Percentiles rank a stretch among this genome's conserved stretches.
phyloP scores from a whole-genome alignment of 2,888 invertebrate species.

The Cephus sareptanus region DNA sequence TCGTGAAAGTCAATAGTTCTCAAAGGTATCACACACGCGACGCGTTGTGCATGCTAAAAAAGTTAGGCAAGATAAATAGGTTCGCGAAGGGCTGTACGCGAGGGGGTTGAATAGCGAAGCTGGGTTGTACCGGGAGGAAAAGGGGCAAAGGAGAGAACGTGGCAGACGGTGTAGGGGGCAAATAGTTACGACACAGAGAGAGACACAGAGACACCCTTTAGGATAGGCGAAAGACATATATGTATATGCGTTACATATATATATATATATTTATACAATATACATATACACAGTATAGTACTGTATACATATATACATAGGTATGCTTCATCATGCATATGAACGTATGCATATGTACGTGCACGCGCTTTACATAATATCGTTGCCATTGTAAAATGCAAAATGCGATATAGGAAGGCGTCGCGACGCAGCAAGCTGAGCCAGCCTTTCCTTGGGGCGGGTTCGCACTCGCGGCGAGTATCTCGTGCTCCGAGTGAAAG shows the following conservation, averaged over 20 bases:
- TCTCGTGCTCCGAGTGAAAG: conserved; percentile 35
- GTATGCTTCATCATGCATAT: conserved; percentile 8
- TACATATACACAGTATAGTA: not conserved
- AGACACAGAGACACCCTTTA: not conserved
- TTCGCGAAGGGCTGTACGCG: not conserved
- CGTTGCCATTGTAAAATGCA: conserved; percentile 61
- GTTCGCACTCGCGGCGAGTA: conserved; percentile 34
- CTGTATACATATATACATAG: conserved; percentile 9
- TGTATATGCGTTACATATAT: not conserved
- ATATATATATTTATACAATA: not conserved
- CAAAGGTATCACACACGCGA: not conserved
- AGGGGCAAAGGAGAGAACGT: not conserved
- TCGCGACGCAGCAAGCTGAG: conserved; percentile 46
- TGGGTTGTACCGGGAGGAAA: not conserved
- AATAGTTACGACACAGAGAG: not conserved
- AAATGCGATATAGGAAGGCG: conserved; percentile 40
- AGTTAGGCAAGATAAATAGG: not conserved
- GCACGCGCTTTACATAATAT: conserved; percentile 57
- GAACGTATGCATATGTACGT: conserved; percentile 30
- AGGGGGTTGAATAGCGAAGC: not conserved
- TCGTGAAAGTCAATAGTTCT: not conserved
- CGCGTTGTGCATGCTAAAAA: not conserved
- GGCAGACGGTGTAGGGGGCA: not conserved
- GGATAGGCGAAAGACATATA: not conserved
- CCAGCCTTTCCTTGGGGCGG: conserved; percentile 51